Evolutionary conservation across 2,888 invertebrate species (phyloP).

Genomic region (Lasioglossum figueresi): DNA sequence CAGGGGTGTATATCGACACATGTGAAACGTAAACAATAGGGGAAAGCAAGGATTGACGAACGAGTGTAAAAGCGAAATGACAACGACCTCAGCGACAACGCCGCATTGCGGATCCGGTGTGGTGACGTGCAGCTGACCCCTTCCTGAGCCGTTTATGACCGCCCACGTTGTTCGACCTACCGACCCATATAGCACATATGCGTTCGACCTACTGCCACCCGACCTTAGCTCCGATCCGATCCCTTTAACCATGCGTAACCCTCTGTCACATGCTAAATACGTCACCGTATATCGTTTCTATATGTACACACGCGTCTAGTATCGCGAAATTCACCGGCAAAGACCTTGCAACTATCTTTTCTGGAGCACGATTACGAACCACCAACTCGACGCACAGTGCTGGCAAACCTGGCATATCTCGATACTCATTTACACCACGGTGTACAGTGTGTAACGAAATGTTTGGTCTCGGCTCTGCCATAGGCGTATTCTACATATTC

Average conservation of each 20-base stretch:
- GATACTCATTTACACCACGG: too few relatives aligned
- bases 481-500: too few relatives aligned
- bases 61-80: constrained; percentile 22
- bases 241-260: constrained; percentile 15
- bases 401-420: too few relatives aligned
- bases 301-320: neutral
- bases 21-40: neutral
- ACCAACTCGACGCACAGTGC: too few relatives aligned
- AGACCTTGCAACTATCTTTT: constrained; percentile 3
- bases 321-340: constrained; percentile 5
- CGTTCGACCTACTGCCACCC: constrained; percentile 45
- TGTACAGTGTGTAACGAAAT: too few relatives aligned
- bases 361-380: neutral
- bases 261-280: constrained; percentile 4
- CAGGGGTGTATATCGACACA: too few relatives aligned
- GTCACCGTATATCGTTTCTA: neutral
- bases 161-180: constrained; percentile 62
- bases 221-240: constrained; percentile 16
- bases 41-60: constrained; percentile 1
- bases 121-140: constrained; percentile 79
- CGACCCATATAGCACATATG: constrained; percentile 56
- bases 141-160: constrained; percentile 62
- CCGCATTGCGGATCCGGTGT: constrained; percentile 83
- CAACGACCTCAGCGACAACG: constrained; percentile 75
- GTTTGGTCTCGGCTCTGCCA: too few relatives aligned